Conservation (phyloP, 2,888 invertebrate genomes). For the Idaea dimidiata region DNA sequence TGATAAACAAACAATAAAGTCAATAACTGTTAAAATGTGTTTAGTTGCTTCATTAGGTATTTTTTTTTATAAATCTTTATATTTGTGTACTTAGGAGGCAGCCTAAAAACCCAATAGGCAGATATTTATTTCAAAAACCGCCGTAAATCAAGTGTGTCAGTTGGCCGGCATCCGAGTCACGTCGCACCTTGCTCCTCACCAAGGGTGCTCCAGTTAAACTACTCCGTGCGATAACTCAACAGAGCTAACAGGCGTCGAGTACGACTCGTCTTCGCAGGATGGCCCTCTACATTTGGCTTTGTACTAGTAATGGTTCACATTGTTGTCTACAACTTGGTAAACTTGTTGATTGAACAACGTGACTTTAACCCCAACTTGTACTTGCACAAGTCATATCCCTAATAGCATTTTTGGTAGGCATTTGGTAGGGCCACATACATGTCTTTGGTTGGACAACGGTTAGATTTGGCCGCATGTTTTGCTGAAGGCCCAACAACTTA, state of each 20-base stretch:
- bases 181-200: constrained; percentile 48
- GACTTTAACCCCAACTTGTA: neutral
- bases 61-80: no score
- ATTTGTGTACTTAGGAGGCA: no score
- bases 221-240: constrained; percentile 54
- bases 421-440: no score
- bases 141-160: constrained; percentile 21
- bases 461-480: no score
- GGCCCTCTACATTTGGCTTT: constrained; percentile 49
- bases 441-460: no score
- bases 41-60: no score
- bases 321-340: constrained; percentile 23
- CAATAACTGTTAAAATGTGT: no score
- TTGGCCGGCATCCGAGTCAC: constrained; percentile 68
- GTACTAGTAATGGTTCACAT: constrained; percentile 27
- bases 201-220: constrained; percentile 53
- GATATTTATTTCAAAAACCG: neutral
- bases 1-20: no score
- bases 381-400: no score
- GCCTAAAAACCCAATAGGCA: no score
- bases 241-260: constrained; percentile 59
- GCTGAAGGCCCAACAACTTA: no score
- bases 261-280: constrained; percentile 51
- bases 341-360: constrained; percentile 16
- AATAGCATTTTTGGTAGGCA: no score